These are phyloP conservation scores for Steinernema hermaphroditum DNA, from an alignment of 2,888 invertebrate genomes.

Conservation along the genomic window DNA sequence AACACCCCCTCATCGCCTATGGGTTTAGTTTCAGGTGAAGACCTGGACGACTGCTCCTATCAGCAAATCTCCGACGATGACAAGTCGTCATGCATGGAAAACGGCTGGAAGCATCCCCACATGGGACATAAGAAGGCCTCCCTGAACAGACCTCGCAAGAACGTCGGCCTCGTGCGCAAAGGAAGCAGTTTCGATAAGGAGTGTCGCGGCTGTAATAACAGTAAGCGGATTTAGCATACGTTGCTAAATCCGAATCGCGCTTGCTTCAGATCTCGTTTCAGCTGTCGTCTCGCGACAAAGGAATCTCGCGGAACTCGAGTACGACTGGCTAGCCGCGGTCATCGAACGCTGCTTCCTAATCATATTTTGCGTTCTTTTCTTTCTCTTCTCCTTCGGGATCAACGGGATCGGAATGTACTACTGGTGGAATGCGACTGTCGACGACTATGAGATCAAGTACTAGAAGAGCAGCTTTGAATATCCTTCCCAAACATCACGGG, in stretches of 20 bases:
- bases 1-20: conserved; percentile 27
- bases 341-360: conserved; percentile 60
- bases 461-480: neutral
- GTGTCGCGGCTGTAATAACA: conserved; percentile 23
- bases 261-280: conserved; percentile 25
- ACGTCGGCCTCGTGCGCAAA: conserved; percentile 20
- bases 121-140: conserved; percentile 3
- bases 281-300: conserved; percentile 43
- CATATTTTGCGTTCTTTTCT: conserved; percentile 49
- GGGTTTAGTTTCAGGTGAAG: conserved; percentile 25
- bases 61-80: conserved; percentile 29
- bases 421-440: conserved; percentile 40
- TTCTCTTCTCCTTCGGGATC: conserved; percentile 54
- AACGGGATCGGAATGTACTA: conserved; percentile 55
- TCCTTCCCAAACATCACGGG: too few relatives aligned
- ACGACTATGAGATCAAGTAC: neutral
- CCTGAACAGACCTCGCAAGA: neutral
- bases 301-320: conserved; percentile 62
- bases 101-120: conserved; percentile 22
- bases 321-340: conserved; percentile 63
- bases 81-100: conserved; percentile 15
- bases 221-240: neutral
- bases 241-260: neutral
- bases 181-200: conserved; percentile 30
- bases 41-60: conserved; percentile 25